Evolutionary conservation across 2,113 vertebrate genomes (phyloP).

Genomic region (Notechis scutatus): DNA sequence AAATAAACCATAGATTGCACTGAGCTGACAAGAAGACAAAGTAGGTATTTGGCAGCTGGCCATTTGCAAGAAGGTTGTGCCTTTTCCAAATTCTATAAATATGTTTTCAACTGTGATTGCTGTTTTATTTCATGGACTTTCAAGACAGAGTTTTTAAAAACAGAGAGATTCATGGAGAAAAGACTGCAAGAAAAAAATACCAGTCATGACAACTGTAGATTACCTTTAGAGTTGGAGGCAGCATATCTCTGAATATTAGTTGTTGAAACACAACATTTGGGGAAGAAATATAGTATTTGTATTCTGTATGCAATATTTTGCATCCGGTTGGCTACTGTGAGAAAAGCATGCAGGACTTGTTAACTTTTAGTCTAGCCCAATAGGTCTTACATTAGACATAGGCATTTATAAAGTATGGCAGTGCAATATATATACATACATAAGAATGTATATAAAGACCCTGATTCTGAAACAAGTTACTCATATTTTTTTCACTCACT

Average conservation of each 20-base stretch:
- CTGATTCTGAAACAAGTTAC: neutral
- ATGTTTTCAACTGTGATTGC: constrained; percentile 54
- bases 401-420: constrained; percentile 17
- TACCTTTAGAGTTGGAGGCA: neutral
- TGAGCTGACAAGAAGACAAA: constrained; percentile 90
- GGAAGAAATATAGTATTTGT: neutral
- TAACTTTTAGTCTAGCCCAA: neutral
- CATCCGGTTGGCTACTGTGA: neutral
- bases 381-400: neutral
- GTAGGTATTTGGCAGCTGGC: constrained; percentile 70
- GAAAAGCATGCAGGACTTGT: neutral
- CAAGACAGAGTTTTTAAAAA: constrained; percentile 19
- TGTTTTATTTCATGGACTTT: constrained; percentile 47
- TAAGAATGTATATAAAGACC: constrained; percentile 25
- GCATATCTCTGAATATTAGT: neutral
- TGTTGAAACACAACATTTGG: neutral
- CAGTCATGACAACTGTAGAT: neutral
- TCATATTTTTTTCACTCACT: neutral
- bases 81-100: constrained; percentile 60
- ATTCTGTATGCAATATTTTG: neutral
- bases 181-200: neutral
- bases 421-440: constrained; percentile 61
- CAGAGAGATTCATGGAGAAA: neutral
- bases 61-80: constrained; percentile 54
- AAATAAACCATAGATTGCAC: constrained; percentile 84